Evolutionary conservation across 2,113 vertebrate genomes (phyloP).

Genomic region (Amphilophus citrinellus): DNA sequence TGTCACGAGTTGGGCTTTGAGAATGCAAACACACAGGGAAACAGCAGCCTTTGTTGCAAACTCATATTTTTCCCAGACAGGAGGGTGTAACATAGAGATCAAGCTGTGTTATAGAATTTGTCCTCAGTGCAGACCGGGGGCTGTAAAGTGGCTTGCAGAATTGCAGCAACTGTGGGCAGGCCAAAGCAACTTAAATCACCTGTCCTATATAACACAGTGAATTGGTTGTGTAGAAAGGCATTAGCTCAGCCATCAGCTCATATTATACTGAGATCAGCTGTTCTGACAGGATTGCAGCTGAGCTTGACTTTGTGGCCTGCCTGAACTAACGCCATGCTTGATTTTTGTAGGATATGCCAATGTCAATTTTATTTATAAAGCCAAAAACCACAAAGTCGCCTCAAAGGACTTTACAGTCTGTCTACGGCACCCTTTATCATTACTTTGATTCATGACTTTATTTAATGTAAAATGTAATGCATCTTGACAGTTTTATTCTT

Average conservation of each 20-base stretch:
- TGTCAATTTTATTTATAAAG: conserved; percentile 1
- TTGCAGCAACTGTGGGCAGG: neutral
- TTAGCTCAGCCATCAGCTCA: neutral
- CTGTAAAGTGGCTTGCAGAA: neutral
- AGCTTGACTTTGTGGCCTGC: neutral
- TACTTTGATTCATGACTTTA: neutral
- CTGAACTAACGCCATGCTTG: neutral
- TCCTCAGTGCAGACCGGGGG: neutral
- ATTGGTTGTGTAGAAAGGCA: neutral
- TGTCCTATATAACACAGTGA: neutral
- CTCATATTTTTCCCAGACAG: neutral
- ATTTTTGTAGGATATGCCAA: conserved; percentile 8
- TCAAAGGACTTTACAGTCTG: conserved; percentile 14
- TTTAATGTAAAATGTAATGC: conserved; percentile 9
- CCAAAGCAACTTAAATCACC: neutral
- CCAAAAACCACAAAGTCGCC: conserved; percentile 2
- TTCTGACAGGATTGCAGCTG: neutral
- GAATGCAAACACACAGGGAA: neutral
- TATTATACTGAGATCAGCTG: neutral
- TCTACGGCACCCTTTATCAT: conserved; percentile 8
- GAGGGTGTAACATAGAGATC: neutral
- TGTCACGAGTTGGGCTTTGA: neutral
- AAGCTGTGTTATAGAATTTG: neutral
- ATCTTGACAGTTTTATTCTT: conserved; percentile 1
- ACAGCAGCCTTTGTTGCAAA: neutral